phyloP scores from a whole-genome alignment of 1,140 invertebrate genomes.

The Harpegnathos saltator region DNA sequence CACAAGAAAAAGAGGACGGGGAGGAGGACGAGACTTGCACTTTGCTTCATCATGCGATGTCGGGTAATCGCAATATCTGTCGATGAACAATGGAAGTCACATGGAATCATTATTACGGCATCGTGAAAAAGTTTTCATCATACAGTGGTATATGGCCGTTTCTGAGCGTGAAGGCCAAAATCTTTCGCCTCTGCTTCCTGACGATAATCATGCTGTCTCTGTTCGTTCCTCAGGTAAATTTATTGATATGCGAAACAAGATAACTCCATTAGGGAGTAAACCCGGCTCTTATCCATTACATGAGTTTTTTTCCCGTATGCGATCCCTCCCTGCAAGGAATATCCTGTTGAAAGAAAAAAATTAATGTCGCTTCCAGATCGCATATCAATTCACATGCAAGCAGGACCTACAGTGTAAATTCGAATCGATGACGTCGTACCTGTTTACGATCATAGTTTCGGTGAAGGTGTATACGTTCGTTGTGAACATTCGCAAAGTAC shows the following conservation, averaged over 20 bases:
- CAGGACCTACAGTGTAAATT: constrained; percentile 3
- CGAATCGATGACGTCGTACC: constrained; percentile 14
- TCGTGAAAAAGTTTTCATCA: no score
- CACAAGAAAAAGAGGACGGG: no score
- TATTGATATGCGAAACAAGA: background rate
- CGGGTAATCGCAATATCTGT: background rate
- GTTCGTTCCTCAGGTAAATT: constrained; percentile 9
- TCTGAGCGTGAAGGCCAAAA: background rate
- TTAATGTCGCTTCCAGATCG: background rate
- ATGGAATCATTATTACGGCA: no score
- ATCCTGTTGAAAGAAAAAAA: no score
- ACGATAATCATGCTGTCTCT: background rate
- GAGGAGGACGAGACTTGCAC: no score
- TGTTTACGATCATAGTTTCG: background rate
- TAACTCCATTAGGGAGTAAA: no score
- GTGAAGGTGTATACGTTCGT: constrained; percentile 18
- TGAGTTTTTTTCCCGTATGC: no score
- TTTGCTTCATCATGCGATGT: no score
- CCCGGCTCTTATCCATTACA: no score
- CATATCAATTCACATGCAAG: constrained; percentile 13
- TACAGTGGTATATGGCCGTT: no score
- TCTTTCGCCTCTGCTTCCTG: background rate
- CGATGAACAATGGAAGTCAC: background rate
- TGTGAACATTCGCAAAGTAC: constrained; percentile 29
- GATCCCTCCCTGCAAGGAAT: no score